These are phyloP conservation scores for Eptesicus fuscus DNA, from an alignment of 2,113 vertebrate genomes.

Conservation along the genomic window DNA sequence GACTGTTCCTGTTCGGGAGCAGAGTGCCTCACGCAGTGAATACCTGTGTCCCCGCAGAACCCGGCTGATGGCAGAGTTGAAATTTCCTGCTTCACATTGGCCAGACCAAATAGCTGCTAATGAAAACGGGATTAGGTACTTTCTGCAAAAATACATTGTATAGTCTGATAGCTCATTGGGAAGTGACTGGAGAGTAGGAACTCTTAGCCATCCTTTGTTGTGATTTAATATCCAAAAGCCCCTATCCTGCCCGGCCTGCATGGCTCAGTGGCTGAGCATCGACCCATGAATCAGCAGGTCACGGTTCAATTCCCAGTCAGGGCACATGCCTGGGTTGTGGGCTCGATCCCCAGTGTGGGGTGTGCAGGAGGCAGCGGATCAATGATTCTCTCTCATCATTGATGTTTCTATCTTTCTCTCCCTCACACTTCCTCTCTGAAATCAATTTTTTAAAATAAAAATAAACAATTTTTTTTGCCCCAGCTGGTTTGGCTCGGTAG, in stretches of 20 bases:
- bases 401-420: no score
- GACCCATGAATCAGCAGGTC: no score
- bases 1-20: background rate
- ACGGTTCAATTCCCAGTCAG: no score
- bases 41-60: background rate
- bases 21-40: rapidly evolving
- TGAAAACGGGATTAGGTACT: background rate
- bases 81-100: background rate
- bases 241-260: background rate
- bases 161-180: background rate
- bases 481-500: no score
- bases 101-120: background rate
- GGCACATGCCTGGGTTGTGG: no score
- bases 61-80: background rate
- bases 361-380: no score
- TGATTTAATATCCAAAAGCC: background rate
- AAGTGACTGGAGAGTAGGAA: background rate
- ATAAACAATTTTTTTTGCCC: no score
- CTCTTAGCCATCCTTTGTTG: background rate
- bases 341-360: no score
- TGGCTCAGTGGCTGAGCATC: no score
- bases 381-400: no score
- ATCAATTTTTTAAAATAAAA: no score
- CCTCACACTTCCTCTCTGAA: no score
- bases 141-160: background rate